Evolutionary conservation across 1,140 invertebrate species (phyloP), one percentile per base, ranked within the genome.

Genomic region (Meloidogyne exigua): DNA sequence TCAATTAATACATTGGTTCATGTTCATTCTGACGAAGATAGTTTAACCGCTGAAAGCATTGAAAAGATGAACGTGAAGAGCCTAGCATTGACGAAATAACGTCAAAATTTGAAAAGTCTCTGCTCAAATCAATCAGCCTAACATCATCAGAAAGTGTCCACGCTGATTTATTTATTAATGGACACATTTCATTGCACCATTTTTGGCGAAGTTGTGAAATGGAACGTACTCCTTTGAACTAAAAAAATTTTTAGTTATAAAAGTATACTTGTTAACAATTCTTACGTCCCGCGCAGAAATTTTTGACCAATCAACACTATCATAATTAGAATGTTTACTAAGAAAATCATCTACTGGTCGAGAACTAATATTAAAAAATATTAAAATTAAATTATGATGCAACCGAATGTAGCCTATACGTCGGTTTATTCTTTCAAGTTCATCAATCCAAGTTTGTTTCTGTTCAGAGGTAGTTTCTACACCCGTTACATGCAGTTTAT

Each of bases 191-290:
- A 23, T 78, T 67, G 11, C 23, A 42, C 80, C 80, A 81, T 64
- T 81, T 81, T 76, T 83, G 83, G 9, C 57, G 49, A 69, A 81
- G 66, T 76, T 81, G 81, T 26, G 63, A 32, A 15, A 75, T 72
- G 9, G 80, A 74, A 18, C 80, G 80, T 9, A 64, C 9, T 13
- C 81, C 71, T 42, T 64, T 39, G 49, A 81, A 81, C 80, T 81
- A 71, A 42, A 80, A 18, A 62, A 25, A 76, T 66, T 44, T 9
- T 68, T 15, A 62, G 18, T 26, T 18, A 23, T 1, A 81, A 23
- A 18, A 76, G 11, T 1, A 23, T 26, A 62, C 7, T 32, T 13
- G 1, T 18, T 70, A 26, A 26, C 79, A 63, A 9, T 49, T 25
- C 44, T 69, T 72, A 81, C 79, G 28, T 82, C 81, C 25, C 39